Evolutionary conservation across 2,888 invertebrate genomes (phyloP).

Genomic region (Carabus problematicus): DNA sequence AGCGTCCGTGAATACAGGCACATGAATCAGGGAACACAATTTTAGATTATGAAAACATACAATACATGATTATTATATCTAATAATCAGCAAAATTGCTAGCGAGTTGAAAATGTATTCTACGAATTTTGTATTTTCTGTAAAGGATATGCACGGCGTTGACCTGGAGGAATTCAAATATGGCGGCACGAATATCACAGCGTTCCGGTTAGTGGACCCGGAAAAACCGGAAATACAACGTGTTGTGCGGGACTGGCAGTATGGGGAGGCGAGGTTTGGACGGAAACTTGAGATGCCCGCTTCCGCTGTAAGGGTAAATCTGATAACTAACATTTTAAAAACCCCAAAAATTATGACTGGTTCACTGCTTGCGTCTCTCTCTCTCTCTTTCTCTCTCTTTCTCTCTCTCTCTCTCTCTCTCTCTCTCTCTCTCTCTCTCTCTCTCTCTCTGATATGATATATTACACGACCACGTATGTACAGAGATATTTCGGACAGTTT

Average conservation of each 20-base stretch:
- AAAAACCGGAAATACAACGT: slow-evolving; percentile 77
- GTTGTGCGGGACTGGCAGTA: slow-evolving; percentile 82
- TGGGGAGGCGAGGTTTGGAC: slow-evolving; percentile 73
- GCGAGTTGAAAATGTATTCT: neutral
- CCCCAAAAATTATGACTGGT: no score
- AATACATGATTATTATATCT: no score
- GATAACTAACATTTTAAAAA: slow-evolving; percentile 4
- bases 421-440: no score
- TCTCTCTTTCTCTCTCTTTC: no score
- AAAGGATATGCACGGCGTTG: slow-evolving; percentile 89
- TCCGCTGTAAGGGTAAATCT: slow-evolving; percentile 64
- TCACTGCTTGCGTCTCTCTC: no score
- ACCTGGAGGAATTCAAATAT: slow-evolving; percentile 92
- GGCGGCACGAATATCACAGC: slow-evolving; percentile 96
- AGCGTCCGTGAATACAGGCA: neutral
- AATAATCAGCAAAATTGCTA: neutral
- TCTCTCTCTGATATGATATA: no score
- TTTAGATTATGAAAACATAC: neutral
- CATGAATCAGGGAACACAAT: neutral
- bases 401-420: no score
- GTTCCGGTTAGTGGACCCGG: slow-evolving; percentile 86
- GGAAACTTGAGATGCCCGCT: slow-evolving; percentile 67
- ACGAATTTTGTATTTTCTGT: slow-evolving; percentile 24
- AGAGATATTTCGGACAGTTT: no score
- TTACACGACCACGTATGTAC: no score